Evolutionary conservation across 2,888 invertebrate genomes (phyloP), one percentile per base, ranked within the genome.

Genomic region (Drosophila rubida): DNA sequence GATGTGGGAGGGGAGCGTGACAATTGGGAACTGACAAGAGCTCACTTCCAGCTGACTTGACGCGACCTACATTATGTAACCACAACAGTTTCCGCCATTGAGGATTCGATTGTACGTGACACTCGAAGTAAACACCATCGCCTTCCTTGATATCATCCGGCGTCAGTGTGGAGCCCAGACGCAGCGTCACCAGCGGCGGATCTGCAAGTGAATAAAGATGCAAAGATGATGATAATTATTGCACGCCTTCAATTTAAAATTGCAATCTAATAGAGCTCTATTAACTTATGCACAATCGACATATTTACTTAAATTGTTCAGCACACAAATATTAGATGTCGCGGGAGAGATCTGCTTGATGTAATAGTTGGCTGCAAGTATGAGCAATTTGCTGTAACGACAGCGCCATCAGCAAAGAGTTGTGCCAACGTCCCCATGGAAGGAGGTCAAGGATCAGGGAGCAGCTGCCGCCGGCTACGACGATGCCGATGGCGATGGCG

Each of bases 121-220:
- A 97, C 93, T 97, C 97, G 92, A 97, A 97, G 93, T 97, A 97
- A 67, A 97, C 97, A 93, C 97, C 97, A 90, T 97, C 97, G 53
- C 97, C 97, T 92, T 97, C 97, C 92, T 97, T 97, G 93, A 97
- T 97, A 93, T 97, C 97, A 77, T 96, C 95, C 62, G 96, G 95
- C 86, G 95, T 95, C 79, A 97, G 93, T 63, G 97, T 97, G 90
- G 96, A 96, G 89, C 97, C 97, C 78, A 97, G 93, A 68, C 95
- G 94, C 81, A 97, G 92, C 57, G 95, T 94, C 70, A 97, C 96
- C 90, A 96, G 95, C 48, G 97, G 97, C 11, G 97, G 95, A 93
- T 97, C 97, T 97, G 94, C 22, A 92, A 59, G 37, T 35, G 23
- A 19, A 35, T 6, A 42, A 11, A 45, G 27, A n/a, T n/a, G n/a